Evolutionary conservation across 2,888 invertebrate species (phyloP).

Genomic region (Monochamus alternatus): DNA sequence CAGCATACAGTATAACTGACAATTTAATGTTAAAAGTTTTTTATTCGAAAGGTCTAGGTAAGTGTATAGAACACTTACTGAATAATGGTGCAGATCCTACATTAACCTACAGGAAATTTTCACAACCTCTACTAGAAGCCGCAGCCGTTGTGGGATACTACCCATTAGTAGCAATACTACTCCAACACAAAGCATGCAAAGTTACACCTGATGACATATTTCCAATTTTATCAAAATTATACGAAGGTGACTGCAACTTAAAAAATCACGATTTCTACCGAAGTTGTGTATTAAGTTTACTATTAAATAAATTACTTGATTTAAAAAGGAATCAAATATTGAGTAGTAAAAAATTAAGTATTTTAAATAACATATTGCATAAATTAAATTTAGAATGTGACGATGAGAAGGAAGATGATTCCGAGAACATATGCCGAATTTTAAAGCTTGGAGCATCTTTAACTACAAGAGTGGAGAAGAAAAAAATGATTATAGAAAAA

Average conservation of each 20-base stretch:
- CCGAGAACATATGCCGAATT: slow-evolving; percentile 52
- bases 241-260: slow-evolving; percentile 29
- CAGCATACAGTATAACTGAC: slow-evolving; percentile 48
- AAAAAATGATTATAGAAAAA: slow-evolving; percentile 44
- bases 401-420: slow-evolving; percentile 45
- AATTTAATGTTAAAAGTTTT: slow-evolving; percentile 54
- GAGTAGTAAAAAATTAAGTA: slow-evolving; percentile 32
- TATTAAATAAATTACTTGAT: slow-evolving; percentile 49
- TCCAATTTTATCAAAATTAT: slow-evolving; percentile 43
- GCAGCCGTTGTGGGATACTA: slow-evolving; percentile 54
- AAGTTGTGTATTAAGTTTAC: slow-evolving; percentile 49
- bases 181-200: slow-evolving; percentile 49
- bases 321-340: slow-evolving; percentile 22
- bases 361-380: slow-evolving; percentile 45
- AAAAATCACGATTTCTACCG: slow-evolving; percentile 43
- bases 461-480: slow-evolving; percentile 27
- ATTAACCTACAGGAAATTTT: slow-evolving; percentile 47
- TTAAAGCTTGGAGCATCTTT: slow-evolving; percentile 56
- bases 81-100: slow-evolving; percentile 55
- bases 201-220: slow-evolving; percentile 48
- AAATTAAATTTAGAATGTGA: slow-evolving; percentile 49
- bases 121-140: slow-evolving; percentile 49
- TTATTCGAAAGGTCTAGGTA: slow-evolving; percentile 49
- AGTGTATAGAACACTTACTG: slow-evolving; percentile 54
- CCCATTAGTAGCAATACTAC: slow-evolving; percentile 55